Evolutionary conservation across 2,888 invertebrate species (phyloP).

Genomic region (Cyaniris semiargus): DNA sequence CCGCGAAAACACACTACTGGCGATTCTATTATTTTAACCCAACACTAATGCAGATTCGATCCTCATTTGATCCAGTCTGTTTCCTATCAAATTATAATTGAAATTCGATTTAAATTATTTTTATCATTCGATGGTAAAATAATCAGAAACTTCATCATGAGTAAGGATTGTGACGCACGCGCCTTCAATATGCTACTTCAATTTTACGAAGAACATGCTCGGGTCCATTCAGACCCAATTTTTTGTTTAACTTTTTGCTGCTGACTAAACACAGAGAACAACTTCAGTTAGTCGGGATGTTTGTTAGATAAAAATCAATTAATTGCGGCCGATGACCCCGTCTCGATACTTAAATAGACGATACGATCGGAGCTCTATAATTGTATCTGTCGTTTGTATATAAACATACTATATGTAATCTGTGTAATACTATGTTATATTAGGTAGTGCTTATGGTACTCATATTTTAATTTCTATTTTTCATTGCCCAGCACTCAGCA

Average conservation of each 20-base stretch:
- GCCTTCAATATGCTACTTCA: background rate
- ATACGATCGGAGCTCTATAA: slow-evolving; percentile 25
- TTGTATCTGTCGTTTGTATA: slow-evolving; percentile 10
- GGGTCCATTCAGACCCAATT: background rate
- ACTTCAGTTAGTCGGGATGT: background rate
- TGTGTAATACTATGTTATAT: background rate
- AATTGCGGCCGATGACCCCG: slow-evolving; percentile 24
- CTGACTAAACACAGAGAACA: background rate
- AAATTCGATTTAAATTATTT: too few relatives aligned
- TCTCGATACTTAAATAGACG: slow-evolving; percentile 13
- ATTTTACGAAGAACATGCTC: background rate
- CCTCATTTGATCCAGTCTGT: too few relatives aligned
- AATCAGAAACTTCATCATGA: too few relatives aligned
- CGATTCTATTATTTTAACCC: background rate
- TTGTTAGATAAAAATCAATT: slow-evolving; percentile 27
- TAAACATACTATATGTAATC: background rate
- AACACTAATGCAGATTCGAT: too few relatives aligned
- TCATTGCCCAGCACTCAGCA: background rate
- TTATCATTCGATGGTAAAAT: too few relatives aligned
- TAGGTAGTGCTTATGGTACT: background rate
- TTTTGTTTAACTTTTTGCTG: background rate
- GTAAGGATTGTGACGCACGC: background rate
- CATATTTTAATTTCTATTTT: background rate
- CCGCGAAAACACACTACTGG: too few relatives aligned
- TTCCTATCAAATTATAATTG: too few relatives aligned